These are phyloP conservation scores for Sclerodermus sp. DNA, from an alignment of 2,888 invertebrate genomes.

Conservation along the genomic window DNA sequence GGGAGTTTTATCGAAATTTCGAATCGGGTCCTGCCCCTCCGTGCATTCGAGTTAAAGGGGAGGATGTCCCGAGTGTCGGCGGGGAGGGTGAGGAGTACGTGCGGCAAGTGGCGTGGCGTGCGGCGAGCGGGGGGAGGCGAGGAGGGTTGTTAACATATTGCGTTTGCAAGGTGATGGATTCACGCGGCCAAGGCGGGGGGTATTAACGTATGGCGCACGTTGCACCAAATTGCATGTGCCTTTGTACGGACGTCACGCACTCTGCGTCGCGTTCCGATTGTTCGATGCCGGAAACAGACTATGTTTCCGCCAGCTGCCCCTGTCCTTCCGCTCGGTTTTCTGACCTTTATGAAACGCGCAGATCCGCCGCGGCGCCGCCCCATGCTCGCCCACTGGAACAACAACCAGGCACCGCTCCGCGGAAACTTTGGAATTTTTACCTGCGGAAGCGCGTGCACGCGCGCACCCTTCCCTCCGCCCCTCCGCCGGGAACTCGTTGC, in stretches of 20 bases:
- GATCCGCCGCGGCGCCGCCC: conserved; percentile 2
- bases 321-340: conserved; percentile 30
- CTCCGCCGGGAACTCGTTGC: no score
- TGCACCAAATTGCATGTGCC: conserved; percentile 33
- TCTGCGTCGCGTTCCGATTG: conserved; percentile 29
- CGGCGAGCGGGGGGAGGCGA: no score
- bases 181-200: no score
- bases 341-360: conserved; percentile 14
- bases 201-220: conserved; percentile 12
- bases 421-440: conserved; percentile 8
- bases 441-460: not conserved
- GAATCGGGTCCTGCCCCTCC: no score
- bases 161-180: no score
- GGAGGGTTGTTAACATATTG: no score
- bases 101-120: no score
- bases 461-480: not conserved
- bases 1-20: no score
- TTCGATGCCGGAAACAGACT: conserved; percentile 34
- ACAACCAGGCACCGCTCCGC: not conserved
- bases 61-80: no score
- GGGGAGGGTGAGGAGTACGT: no score
- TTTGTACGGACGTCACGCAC: conserved; percentile 32
- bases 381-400: not conserved
- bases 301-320: conserved; percentile 34
- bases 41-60: no score